Percentiles rank a stretch among this genome's conserved stretches.
phyloP scores from a whole-genome alignment of 2,797 vertebrate species.

The Pampus argenteus region DNA sequence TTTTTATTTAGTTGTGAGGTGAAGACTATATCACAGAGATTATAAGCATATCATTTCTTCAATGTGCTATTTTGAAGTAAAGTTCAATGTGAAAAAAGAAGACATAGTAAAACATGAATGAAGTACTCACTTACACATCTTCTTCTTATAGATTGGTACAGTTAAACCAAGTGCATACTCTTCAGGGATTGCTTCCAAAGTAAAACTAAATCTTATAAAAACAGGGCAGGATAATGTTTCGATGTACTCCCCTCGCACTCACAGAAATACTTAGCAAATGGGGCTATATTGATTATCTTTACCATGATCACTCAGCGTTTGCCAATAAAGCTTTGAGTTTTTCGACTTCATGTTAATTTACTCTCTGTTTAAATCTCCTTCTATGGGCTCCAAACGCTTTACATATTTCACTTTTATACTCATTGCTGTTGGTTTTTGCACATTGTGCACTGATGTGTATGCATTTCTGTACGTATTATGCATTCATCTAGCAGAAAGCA shows the following conservation, averaged over 20 bases:
- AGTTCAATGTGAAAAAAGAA: no score
- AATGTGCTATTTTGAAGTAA: no score
- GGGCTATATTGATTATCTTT: slow-evolving; percentile 18
- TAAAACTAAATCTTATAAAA: slow-evolving; percentile 9
- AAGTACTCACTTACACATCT: no score
- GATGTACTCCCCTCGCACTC: slow-evolving; percentile 15
- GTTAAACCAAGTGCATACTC: slow-evolving; percentile 11
- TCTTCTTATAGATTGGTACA: slow-evolving; percentile 1
- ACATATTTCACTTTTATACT: slow-evolving; percentile 1
- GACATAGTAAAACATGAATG: no score
- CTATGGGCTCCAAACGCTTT: not conserved
- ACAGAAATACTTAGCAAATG: slow-evolving; percentile 10
- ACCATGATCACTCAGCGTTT: slow-evolving; percentile 1
- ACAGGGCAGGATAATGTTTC: not conserved
- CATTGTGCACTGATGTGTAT: not conserved
- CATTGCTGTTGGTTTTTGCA: not conserved
- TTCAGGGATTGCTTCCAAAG: slow-evolving; percentile 2
- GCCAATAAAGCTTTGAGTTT: not conserved
- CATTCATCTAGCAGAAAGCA: not conserved
- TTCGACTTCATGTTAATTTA: not conserved
- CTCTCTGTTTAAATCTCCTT: not conserved
- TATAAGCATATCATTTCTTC: no score
- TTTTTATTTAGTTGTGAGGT: no score
- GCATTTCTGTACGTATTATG: not conserved
- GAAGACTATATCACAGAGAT: no score